Conservation (phyloP, 1,140 invertebrate genomes). For the Bombus superbus region DNA sequence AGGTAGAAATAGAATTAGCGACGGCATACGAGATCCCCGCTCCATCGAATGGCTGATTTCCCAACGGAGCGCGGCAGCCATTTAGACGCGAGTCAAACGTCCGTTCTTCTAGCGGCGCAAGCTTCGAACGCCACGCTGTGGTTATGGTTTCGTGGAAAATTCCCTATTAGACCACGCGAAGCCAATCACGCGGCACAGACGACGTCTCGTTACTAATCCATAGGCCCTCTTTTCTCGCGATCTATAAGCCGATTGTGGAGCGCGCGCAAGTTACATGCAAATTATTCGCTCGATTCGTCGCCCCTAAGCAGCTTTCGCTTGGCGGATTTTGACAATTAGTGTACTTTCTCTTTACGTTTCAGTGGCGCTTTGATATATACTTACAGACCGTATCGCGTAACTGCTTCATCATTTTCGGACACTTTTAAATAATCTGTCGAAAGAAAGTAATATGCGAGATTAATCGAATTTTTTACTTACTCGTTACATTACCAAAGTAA, state of each 20-base stretch:
- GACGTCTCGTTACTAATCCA: constrained; percentile 33
- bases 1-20: constrained; percentile 73
- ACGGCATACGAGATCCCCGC: constrained; percentile 58
- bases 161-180: not conserved
- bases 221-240: constrained; percentile 24
- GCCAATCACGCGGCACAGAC: constrained; percentile 25
- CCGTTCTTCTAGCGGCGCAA: constrained; percentile 24
- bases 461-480: too few relatives aligned
- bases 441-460: too few relatives aligned
- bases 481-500: too few relatives aligned
- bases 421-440: too few relatives aligned
- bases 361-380: not conserved
- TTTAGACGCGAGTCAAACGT: constrained; percentile 56
- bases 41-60: constrained; percentile 73
- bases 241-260: constrained; percentile 33
- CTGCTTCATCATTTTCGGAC: too few relatives aligned
- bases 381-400: too few relatives aligned
- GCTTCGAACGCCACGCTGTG: too few relatives aligned
- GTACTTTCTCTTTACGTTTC: not conserved
- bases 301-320: constrained; percentile 14
- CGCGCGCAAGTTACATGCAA: constrained; percentile 6
- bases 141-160: constrained; percentile 13
- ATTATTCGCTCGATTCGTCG: constrained; percentile 17
- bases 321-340: constrained; percentile 28
- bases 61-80: constrained; percentile 68